phyloP scores from a whole-genome alignment of 2,113 vertebrate genomes.

The Osmerus eperlanus region DNA sequence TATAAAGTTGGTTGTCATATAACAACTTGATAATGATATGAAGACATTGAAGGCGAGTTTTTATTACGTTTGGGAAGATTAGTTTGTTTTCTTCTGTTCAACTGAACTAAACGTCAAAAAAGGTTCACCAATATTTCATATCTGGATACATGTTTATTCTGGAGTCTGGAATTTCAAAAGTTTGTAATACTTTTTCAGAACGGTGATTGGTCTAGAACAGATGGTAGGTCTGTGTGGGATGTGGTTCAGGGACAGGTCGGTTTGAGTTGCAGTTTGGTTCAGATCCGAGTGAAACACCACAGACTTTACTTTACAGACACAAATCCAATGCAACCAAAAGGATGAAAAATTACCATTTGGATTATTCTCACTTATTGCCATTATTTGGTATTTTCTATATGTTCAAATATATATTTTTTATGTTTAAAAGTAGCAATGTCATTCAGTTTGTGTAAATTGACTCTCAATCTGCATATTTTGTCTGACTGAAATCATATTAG shows the following conservation, averaged over 20 bases:
- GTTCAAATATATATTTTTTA: slow-evolving; percentile 22
- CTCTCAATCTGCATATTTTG: slow-evolving; percentile 18
- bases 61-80: slow-evolving; percentile 17
- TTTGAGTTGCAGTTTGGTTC: neutral
- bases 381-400: slow-evolving; percentile 4
- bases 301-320: slow-evolving; percentile 42
- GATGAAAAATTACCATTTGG: slow-evolving; percentile 9
- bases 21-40: slow-evolving; percentile 13
- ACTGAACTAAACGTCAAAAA: neutral
- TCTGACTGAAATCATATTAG: slow-evolving; percentile 15
- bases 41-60: neutral
- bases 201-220: slow-evolving; percentile 35
- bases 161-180: neutral
- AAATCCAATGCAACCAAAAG: slow-evolving; percentile 12
- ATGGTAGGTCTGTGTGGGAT: slow-evolving; percentile 8
- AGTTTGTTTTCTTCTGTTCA: slow-evolving; percentile 5
- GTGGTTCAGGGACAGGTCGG: slow-evolving; percentile 1
- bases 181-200: slow-evolving; percentile 54
- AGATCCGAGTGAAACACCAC: slow-evolving; percentile 19
- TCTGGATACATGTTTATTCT: slow-evolving; percentile 19
- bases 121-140: slow-evolving; percentile 8
- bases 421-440: slow-evolving; percentile 23
- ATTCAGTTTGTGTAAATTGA: slow-evolving; percentile 21
- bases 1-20: slow-evolving; percentile 49
- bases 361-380: no score